These are phyloP conservation scores for Sisyra nigra DNA, from an alignment of 2,888 invertebrate species.

Conservation along the genomic window DNA sequence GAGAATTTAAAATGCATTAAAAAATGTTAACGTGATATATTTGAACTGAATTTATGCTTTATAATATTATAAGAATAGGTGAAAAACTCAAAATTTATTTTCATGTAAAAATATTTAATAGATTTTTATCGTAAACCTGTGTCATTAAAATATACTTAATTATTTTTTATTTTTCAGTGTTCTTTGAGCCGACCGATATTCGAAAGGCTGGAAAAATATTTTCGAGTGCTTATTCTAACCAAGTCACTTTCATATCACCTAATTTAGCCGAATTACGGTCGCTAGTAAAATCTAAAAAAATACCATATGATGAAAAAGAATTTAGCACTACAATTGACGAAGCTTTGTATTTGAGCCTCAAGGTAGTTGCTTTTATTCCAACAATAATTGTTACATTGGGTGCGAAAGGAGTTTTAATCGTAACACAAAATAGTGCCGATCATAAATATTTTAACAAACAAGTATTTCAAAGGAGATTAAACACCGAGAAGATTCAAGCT, in stretches of 20 bases:
- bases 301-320: constrained; percentile 11
- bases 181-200: constrained; percentile 81
- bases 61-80: no score
- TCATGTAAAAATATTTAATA: no score
- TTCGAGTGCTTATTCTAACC: constrained; percentile 26
- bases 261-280: constrained; percentile 60
- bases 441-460: constrained; percentile 16
- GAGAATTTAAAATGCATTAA: no score
- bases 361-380: background rate
- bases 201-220: constrained; percentile 61
- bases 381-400: constrained; percentile 44
- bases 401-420: constrained; percentile 37
- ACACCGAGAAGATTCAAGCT: constrained; percentile 13
- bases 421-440: constrained; percentile 21
- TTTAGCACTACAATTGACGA: constrained; percentile 20
- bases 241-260: constrained; percentile 52
- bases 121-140: no score
- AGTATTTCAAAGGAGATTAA: constrained; percentile 7
- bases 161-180: constrained; percentile 44
- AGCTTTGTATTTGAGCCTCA: constrained; percentile 19
- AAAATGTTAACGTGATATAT: no score
- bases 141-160: no score
- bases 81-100: no score
- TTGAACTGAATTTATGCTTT: no score
- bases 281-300: constrained; percentile 39